These are phyloP conservation scores for Philotrypesis tridentata DNA, from an alignment of 1,140 invertebrate genomes.

Conservation along the genomic window DNA sequence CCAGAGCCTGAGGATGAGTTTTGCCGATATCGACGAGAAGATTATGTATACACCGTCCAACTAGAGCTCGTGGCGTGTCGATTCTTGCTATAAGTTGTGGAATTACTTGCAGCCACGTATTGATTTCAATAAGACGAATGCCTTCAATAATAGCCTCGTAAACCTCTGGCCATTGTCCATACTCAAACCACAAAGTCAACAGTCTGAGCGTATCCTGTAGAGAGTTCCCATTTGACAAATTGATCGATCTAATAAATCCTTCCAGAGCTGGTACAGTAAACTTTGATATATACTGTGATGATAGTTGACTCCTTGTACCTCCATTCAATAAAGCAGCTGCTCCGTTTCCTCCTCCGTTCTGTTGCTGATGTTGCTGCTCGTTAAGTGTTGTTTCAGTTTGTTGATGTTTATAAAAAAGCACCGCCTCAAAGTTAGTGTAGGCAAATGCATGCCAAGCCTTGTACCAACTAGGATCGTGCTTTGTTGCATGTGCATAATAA, in stretches of 20 bases:
- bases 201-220: slow-evolving; percentile 98
- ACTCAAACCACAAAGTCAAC: slow-evolving; percentile 95
- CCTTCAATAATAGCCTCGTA: slow-evolving; percentile 95
- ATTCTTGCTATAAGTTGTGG: slow-evolving; percentile 98
- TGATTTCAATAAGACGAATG: slow-evolving; percentile 94
- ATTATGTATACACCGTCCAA: slow-evolving; percentile 93
- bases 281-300: slow-evolving; percentile 78
- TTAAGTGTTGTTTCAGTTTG: slow-evolving; percentile 64
- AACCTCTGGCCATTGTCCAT: slow-evolving; percentile 94
- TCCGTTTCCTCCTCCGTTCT: not conserved
- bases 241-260: slow-evolving; percentile 97
- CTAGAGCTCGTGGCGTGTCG: slow-evolving; percentile 91
- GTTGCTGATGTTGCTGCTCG: not conserved
- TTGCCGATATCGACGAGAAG: slow-evolving; percentile 96
- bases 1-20: slow-evolving; percentile 89
- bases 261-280: slow-evolving; percentile 95
- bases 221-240: slow-evolving; percentile 92
- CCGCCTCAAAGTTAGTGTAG: slow-evolving; percentile 98
- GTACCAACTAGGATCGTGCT: slow-evolving; percentile 91
- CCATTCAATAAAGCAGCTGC: slow-evolving; percentile 59
- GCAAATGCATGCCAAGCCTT: slow-evolving; percentile 99
- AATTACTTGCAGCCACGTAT: slow-evolving; percentile 99
- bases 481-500: slow-evolving; percentile 91
- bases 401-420: slow-evolving; percentile 90
- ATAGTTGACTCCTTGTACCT: slow-evolving; percentile 57